Base-by-base conservation (phyloP, 2,113 vertebrate genomes). In the Grantiella picta region DNA sequence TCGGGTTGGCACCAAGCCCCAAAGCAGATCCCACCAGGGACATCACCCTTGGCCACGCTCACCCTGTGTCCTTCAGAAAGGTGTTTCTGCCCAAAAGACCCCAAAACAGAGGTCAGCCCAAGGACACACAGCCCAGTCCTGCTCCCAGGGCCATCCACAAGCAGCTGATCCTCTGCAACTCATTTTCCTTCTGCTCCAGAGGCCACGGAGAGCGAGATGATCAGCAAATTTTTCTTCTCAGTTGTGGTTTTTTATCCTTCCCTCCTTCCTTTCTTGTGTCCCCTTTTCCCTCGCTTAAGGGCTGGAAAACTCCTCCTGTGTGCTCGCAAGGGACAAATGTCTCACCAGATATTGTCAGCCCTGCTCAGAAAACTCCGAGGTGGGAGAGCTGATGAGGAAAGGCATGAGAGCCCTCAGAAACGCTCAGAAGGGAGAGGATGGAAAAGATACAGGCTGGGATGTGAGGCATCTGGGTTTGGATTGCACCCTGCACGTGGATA, bases 1-100 rank as follows among this genome's bases (percentile, higher is more conserved):
- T 6, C 1, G 13, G 53, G 31, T 4, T 6, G 2, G 23, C 31
- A 5, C 57, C 0, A 1, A 76, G 49, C 8, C 35, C 25, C 21
- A 65, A 45, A 77, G 40, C 65, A 60, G 61, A 64, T 36, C 27
- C 68, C 72, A 81, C 31, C 57, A 21, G 4, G 54, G 36, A 60
- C 22, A 61, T 12, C 57, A 31, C 11, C 16, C 35, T 28, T 0
- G 4, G 56, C 69, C 65, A 64, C 3, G 3, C 6, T 40, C 36
- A 70, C 29, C 12, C 35, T 0, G 2, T 9, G 35, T 40, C 45
- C 75, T 63, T 86, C 73, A 73, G 56, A 36, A 86, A 31, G 10
- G 22, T 50, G 14, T 38, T 92, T 81, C 50, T 76, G 21, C 45
- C 33, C 45, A n/a, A 60, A 70, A 59, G 10, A 44, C 7, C 22